phyloP scores from a whole-genome alignment of 2,113 vertebrate species.

The Recurvirostra avosetta region DNA sequence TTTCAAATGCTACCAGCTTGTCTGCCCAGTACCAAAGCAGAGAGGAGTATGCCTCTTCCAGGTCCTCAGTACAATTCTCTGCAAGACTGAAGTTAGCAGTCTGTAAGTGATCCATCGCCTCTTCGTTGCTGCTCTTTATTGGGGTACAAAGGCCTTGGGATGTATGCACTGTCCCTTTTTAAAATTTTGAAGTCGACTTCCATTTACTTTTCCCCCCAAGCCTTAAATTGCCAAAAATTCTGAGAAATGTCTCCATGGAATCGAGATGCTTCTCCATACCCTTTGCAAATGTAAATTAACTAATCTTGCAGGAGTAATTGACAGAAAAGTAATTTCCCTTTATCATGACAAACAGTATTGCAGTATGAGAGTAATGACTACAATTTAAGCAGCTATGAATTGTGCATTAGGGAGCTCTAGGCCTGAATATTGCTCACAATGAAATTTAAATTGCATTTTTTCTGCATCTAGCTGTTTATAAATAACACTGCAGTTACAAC shows the following conservation, averaged over 20 bases:
- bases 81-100: not conserved
- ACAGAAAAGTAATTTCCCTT: constrained; percentile 56
- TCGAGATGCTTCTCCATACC: not conserved
- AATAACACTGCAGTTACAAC: constrained; percentile 32
- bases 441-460: constrained; percentile 57
- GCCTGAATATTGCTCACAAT: constrained; percentile 28
- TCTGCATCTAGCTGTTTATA: constrained; percentile 54
- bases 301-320: constrained; percentile 40
- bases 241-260: not conserved
- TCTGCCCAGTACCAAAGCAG: not conserved
- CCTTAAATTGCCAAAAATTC: not conserved
- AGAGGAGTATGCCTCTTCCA: not conserved
- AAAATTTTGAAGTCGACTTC: not conserved
- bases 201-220: not conserved
- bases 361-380: constrained; percentile 50
- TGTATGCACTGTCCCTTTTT: not conserved
- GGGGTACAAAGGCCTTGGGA: not conserved
- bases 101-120: not conserved
- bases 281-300: constrained; percentile 46
- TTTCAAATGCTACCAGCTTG: not conserved
- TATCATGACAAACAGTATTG: constrained; percentile 53
- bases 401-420: constrained; percentile 48
- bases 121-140: not conserved
- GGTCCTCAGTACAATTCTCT: not conserved
- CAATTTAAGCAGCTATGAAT: constrained; percentile 54